A percentile compares a stretch with the other conserved stretches of the same genome.
phyloP scores from a whole-genome alignment of 2,113 vertebrate genomes.

The Mus spicilegus region DNA sequence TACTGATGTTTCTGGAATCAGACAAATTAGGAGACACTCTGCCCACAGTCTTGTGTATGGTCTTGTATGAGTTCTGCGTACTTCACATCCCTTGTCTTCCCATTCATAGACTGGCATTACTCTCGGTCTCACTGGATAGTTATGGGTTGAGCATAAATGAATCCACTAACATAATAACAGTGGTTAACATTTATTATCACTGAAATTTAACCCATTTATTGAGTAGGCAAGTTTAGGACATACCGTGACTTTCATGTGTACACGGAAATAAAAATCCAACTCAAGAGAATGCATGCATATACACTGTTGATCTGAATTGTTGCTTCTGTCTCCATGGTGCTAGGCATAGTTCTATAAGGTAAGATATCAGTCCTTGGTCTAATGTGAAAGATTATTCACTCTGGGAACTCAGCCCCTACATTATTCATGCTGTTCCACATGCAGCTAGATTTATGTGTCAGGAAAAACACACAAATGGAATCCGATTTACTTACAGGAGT shows the following conservation, averaged over 20 bases:
- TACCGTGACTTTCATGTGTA: not conserved
- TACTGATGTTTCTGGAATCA: too few species aligned
- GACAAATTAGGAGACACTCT: not conserved
- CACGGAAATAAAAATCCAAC: not conserved
- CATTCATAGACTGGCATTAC: not conserved
- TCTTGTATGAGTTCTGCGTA: not conserved
- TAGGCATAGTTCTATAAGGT: conserved; percentile 76
- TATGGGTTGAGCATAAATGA: not conserved
- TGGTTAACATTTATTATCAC: not conserved
- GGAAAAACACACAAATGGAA: conserved; percentile 91
- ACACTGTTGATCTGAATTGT: not conserved
- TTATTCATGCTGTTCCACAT: conserved; percentile 87
- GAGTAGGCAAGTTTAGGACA: not conserved
- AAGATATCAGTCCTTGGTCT: conserved; percentile 82
- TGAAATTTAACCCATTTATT: not conserved
- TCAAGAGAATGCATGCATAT: not conserved
- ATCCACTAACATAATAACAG: not conserved
- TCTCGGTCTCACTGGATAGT: not conserved
- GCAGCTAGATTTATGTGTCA: conserved; percentile 91
- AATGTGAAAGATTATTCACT: conserved; percentile 86
- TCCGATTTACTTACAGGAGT: conserved; percentile 88
- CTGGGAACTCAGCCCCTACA: conserved; percentile 86
- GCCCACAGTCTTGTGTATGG: not conserved
- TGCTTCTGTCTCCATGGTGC: conserved; percentile 50
- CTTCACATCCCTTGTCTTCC: not conserved